Evolutionary conservation across 2,888 invertebrate species (phyloP).

Genomic region (Hirtodrosophila confusa): DNA sequence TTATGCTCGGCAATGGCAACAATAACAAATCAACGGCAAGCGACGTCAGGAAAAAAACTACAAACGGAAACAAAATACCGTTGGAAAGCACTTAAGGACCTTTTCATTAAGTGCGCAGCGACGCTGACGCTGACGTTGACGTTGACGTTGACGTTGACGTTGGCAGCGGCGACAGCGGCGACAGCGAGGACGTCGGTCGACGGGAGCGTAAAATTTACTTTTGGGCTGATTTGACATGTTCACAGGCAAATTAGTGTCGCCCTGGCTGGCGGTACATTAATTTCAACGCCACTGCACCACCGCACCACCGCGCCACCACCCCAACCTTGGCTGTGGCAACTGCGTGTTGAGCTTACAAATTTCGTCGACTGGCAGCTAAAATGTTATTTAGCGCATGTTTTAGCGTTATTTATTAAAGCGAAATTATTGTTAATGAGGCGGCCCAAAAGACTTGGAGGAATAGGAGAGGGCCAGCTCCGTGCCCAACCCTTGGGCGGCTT

Average conservation of each 20-base stretch:
- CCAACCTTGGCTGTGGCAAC: background rate
- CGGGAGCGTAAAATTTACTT: constrained; percentile 71
- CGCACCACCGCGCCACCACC: background rate
- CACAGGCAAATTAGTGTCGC: constrained; percentile 80
- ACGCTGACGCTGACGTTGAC: no score
- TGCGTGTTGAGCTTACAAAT: constrained; percentile 67
- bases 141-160: constrained; percentile 17
- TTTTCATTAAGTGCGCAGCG: constrained; percentile 78
- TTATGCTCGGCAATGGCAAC: constrained; percentile 76
- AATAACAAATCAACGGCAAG: constrained; percentile 74
- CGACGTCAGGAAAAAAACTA: constrained; percentile 61
- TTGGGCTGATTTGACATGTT: constrained; percentile 80
- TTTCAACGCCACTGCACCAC: constrained; percentile 57
- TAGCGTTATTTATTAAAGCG: constrained; percentile 78
- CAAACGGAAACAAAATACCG: constrained; percentile 83
- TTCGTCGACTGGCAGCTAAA: constrained; percentile 62
- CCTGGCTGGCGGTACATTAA: constrained; percentile 71
- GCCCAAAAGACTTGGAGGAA: constrained; percentile 1
- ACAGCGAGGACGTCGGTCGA: constrained; percentile 2
- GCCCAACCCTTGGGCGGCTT: background rate
- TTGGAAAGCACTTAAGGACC: constrained; percentile 82
- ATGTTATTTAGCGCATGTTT: constrained; percentile 80
- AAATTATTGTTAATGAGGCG: constrained; percentile 80
- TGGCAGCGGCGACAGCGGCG: constrained; percentile 13
- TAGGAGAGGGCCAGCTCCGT: background rate